Percentiles rank a stretch among this genome's conserved stretches.
phyloP scores from a whole-genome alignment of 1,140 invertebrate genomes.

The Drosophila seguyi region DNA sequence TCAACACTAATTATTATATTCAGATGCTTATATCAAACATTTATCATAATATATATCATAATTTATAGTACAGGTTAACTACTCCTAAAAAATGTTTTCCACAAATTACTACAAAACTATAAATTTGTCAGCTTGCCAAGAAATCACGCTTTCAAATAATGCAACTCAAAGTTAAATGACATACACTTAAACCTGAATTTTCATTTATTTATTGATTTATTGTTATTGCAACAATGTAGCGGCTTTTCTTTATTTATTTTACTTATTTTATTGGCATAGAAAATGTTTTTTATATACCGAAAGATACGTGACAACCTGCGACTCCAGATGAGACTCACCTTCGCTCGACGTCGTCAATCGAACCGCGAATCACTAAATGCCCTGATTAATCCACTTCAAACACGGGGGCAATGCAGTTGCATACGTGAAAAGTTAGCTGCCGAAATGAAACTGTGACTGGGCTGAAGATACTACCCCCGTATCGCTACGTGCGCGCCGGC shows the following conservation, averaged over 20 bases:
- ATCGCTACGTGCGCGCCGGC: constrained; percentile 61
- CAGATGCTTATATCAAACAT: not conserved
- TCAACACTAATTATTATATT: not conserved
- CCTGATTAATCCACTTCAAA: constrained; percentile 63
- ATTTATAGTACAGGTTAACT: too few species aligned
- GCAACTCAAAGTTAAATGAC: not conserved
- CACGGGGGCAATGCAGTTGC: constrained; percentile 18
- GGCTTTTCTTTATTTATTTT: constrained; percentile 26
- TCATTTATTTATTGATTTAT: constrained; percentile 23
- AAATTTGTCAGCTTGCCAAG: not conserved
- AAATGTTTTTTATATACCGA: constrained; percentile 14
- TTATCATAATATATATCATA: not conserved
- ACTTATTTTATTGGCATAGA: constrained; percentile 25
- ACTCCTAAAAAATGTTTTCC: too few species aligned
- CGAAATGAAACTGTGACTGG: constrained; percentile 35
- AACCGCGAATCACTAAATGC: constrained; percentile 48
- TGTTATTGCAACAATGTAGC: constrained; percentile 29
- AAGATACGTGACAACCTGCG: constrained; percentile 47
- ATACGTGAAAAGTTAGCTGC: constrained; percentile 39
- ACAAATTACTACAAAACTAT: too few species aligned
- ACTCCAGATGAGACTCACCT: constrained; percentile 30
- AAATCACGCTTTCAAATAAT: not conserved
- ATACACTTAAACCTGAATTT: constrained; percentile 4
- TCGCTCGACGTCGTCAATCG: constrained; percentile 24
- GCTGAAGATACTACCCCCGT: constrained; percentile 39